Percentiles rank a stretch among this genome's conserved stretches.
Evolutionary conservation across 2,888 invertebrate genomes (phyloP).

Genomic region (Poecilobothrus nobilitatus): DNA sequence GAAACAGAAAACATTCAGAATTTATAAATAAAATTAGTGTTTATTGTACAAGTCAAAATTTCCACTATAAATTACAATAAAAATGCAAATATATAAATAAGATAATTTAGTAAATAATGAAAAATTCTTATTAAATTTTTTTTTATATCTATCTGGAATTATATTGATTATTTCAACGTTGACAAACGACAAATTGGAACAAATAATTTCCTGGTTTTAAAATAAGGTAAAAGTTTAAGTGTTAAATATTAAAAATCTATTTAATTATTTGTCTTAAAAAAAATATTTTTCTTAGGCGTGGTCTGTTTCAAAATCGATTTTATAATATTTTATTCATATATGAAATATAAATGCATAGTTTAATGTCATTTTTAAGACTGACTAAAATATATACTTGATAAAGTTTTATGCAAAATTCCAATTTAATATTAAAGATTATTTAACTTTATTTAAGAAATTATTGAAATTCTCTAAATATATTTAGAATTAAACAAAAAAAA

Average conservation of each 20-base stretch:
- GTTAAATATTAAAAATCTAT: not conserved
- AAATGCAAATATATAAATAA: not conserved
- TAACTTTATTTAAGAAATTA: too few species aligned
- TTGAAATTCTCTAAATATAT: too few species aligned
- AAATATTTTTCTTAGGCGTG: not conserved
- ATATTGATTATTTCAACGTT: not conserved
- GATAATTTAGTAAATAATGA: not conserved
- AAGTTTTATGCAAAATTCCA: too few species aligned
- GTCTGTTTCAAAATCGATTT: not conserved
- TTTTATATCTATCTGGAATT: not conserved
- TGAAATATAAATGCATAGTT: too few species aligned
- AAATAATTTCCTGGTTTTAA: not conserved
- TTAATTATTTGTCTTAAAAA: too few species aligned
- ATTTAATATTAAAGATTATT: too few species aligned
- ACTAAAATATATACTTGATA: too few species aligned
- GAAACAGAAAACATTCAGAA: not conserved
- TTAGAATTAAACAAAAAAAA: too few species aligned
- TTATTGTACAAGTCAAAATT: not conserved
- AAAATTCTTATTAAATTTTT: not conserved
- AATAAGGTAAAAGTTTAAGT: not conserved
- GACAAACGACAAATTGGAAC: not conserved
- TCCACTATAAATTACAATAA: not conserved
- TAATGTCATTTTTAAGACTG: too few species aligned
- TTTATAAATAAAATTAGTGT: constrained; percentile 4
- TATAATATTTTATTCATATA: not conserved